Base-by-base conservation (phyloP, 2,888 invertebrate species). In the Plebejus argus region DNA sequence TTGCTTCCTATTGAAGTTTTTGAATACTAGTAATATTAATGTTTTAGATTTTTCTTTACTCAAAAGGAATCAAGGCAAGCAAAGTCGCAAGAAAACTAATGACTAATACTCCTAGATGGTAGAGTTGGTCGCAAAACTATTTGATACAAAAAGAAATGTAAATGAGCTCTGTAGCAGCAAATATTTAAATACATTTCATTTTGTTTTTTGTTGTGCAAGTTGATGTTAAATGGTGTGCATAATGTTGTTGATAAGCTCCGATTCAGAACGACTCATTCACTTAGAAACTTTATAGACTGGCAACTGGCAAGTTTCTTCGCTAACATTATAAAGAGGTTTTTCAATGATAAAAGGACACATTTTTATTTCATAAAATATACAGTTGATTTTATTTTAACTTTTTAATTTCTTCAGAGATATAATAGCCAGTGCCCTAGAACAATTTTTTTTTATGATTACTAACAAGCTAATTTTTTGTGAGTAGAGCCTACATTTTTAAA, bases 181-280 rank as follows among this genome's bases (percentile, higher is more conserved):
- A 66, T 66, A 66, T 66, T 66, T 15, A 66, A 66, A 66, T 66
- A 66, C 28, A 66, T 66, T 66, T 61, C 23, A 23, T 61, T 66
- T 66, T 33, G 66, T 66, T 66, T 66, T 66, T 61, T 61, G 61
- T 45, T 39, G 39, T 39, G 39, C 15, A 45, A 72, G 45, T 72
- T 72, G n/a, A 45, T 72, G 72, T 72, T 72, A 72, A 72, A 72
- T 72, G 72, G 45, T 45, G 72, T 72, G 72, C 20, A 72, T 72
- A 45, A 45, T 45, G 72, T 39, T 72, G 39, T 45, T 39, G 71
- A 72, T 72, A 72, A 72, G 72, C 20, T 45, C 39, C 39, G 39
- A 45, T 72, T 39, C 72, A 39, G 23, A 66, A 66, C 66, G 45
- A 45, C 45, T 72, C 72, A 45, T 72, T 72, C 33, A 45, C 23